Evolutionary conservation across 1,140 invertebrate genomes (phyloP).

Genomic region (Metaphire vulgaris): DNA sequence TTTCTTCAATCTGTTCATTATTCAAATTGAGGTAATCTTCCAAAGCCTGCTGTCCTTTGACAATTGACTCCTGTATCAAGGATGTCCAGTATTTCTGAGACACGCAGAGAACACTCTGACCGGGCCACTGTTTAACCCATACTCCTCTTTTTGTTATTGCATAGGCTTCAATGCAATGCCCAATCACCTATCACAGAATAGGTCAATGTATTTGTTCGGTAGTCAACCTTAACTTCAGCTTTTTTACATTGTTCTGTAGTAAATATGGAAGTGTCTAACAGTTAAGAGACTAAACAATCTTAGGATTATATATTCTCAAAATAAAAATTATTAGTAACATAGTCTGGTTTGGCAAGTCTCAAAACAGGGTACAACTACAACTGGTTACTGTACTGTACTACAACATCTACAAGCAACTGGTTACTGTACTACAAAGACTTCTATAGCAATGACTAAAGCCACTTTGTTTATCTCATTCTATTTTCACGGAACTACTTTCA

Average conservation of each 20-base stretch:
- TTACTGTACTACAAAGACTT: too few relatives aligned
- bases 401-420: too few relatives aligned
- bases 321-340: background rate
- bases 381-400: background rate
- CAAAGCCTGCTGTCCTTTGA: constrained; percentile 54
- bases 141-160: constrained; percentile 58
- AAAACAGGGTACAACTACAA: background rate
- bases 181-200: background rate
- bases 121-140: constrained; percentile 85
- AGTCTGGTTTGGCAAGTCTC: background rate
- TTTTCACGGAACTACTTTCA: too few relatives aligned
- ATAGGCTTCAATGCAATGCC: constrained; percentile 66
- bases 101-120: constrained; percentile 81
- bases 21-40: constrained; percentile 62
- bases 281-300: background rate
- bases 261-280: background rate
- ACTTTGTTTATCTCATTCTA: too few relatives aligned
- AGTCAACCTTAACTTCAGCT: background rate
- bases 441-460: too few relatives aligned
- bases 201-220: background rate
- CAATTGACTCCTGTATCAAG: constrained; percentile 57
- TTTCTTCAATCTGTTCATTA: constrained; percentile 74
- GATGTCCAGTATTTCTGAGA: constrained; percentile 82
- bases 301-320: background rate
- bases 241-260: background rate